Evolutionary conservation across 2,888 invertebrate species (phyloP), one percentile per base, ranked within the genome.

Genomic region (Cantharis lateralis): DNA sequence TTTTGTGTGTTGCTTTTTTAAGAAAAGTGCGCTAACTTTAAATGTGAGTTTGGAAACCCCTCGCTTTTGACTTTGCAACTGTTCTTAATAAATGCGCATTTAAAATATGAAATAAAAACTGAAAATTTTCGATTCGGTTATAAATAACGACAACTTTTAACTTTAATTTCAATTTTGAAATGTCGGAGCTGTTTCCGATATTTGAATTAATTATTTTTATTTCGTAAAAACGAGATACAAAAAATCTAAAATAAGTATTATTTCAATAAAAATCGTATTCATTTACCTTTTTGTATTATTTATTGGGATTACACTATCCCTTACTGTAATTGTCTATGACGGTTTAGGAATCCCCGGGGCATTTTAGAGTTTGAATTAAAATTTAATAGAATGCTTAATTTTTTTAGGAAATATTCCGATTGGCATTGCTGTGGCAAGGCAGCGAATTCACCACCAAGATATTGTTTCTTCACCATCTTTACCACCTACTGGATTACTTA

Each of bases 391-490:
- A 5, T n/a, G 10, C 15, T 68, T 15, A 5, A 24, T 68, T 26
- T 32, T 28, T 68, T 4, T 78, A 85, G 85, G 85, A 75, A 86
- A 86, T 78, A 95, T 95, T 87, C 95, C 95, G 82, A 94, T 96
- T 82, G 95, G 95, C 77, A 95, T 96, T 82, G 95, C 95, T 32
- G 94, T 95, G 80, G 95, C 95, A 70, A 91, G 95, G 81, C 95
- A 95, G 87, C 91, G 95, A 84, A 91, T 92, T 79, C 93, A 93
- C 84, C 92, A 85, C 62, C 85, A 86, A 72, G 87, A 87, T 79
- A 80, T 86, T 73, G 84, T 91, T 90, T 84, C 85, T n/a, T 86
- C 87, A 70, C 87, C 87, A 28, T 86, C 86, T 24, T 76, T 86
- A 72, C 86, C 85, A 20, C 86, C 86, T 64, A 81, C 85, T 62